A percentile compares a stretch with the other conserved stretches of the same genome.
phyloP scores from a whole-genome alignment of 2,113 vertebrate genomes.

The Toxotes chatareus region DNA sequence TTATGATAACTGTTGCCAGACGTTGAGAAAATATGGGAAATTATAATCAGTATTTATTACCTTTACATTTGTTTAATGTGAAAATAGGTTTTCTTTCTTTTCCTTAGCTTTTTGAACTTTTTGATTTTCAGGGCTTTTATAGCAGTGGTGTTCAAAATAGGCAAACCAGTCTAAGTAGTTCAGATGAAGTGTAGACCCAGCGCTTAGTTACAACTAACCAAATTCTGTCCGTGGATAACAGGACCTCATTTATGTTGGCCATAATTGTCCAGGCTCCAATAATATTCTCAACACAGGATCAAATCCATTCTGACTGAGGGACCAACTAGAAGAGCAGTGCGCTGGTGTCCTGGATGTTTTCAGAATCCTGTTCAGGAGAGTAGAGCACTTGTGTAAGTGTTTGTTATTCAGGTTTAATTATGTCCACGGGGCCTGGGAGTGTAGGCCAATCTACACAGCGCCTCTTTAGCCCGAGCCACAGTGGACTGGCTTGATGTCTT shows the following conservation, averaged over 20 bases:
- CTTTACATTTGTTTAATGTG: background rate
- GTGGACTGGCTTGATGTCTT: slow-evolving; percentile 86
- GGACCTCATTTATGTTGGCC: slow-evolving; percentile 66
- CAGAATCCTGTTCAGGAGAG: slow-evolving; percentile 73
- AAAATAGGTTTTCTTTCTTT: too few species aligned
- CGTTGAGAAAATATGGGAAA: background rate
- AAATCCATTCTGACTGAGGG: slow-evolving; percentile 75
- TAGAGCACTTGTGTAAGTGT: slow-evolving; percentile 79
- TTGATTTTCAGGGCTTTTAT: background rate
- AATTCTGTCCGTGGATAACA: slow-evolving; percentile 49
- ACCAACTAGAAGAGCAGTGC: slow-evolving; percentile 62
- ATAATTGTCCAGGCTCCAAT: slow-evolving; percentile 71
- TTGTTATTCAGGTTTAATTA: slow-evolving; percentile 89
- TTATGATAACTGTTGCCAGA: background rate
- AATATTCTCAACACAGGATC: slow-evolving; percentile 68
- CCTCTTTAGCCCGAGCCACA: slow-evolving; percentile 83
- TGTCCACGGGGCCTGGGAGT: slow-evolving; percentile 84
- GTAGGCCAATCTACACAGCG: slow-evolving; percentile 79
- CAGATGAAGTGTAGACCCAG: slow-evolving; percentile 20
- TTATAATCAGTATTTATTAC: background rate
- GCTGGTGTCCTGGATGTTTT: slow-evolving; percentile 80
- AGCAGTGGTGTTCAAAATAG: slow-evolving; percentile 2
- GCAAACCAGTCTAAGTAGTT: slow-evolving; percentile 26
- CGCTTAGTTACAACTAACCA: slow-evolving; percentile 40
- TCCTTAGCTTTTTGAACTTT: background rate